Evolutionary conservation across 2,113 vertebrate species (phyloP), one percentile per base, ranked within the genome.

Genomic region (Periophthalmodon schlosseri): DNA sequence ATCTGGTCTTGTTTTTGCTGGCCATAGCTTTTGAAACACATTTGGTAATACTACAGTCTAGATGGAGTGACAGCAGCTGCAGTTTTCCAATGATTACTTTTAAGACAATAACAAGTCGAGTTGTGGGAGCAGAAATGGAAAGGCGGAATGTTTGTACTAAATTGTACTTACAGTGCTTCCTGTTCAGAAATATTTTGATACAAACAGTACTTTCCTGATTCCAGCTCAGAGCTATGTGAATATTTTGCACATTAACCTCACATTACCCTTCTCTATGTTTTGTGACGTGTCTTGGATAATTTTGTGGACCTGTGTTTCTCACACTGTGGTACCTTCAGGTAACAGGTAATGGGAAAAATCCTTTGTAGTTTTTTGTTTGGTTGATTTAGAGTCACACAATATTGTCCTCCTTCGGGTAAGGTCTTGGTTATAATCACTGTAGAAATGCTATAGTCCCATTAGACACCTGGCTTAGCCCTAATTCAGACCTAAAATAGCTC

Each of bases 171-270:
- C 47, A 2, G 39, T 44, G 9, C 39, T 70, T 47, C 77, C 46
- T 61, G 65, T 13, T 33, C 72, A 18, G 72, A 84, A n/a, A 56
- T 74, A 34, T 69, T 47, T 64, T 20, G 52, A 52, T 56, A 68
- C 81, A 81, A 86, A 86, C 66, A 84, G 47, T 21, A 6, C 52
- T 74, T 81, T 86, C 77, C 71, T 89, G 77, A 72, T 82, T 84
- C 73, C 69, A 71, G 60, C 68, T 14, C 63, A 70, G 63, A 74
- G 50, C 60, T 73, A 70, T 52, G 46, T 36, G 61, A 52, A 69
- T 64, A 58, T 52, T 23, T 46, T 34, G 60, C 7, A 52, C 6
- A 18, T 52, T 18, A 52, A 3, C 18, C 5, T 5, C 50, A 52
- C 4, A 57, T 13, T 57, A 23, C 56, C 56, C 20, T n/a, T 56